phyloP scores from a whole-genome alignment of 2,888 invertebrate species.

The Isoperla grammatica region DNA sequence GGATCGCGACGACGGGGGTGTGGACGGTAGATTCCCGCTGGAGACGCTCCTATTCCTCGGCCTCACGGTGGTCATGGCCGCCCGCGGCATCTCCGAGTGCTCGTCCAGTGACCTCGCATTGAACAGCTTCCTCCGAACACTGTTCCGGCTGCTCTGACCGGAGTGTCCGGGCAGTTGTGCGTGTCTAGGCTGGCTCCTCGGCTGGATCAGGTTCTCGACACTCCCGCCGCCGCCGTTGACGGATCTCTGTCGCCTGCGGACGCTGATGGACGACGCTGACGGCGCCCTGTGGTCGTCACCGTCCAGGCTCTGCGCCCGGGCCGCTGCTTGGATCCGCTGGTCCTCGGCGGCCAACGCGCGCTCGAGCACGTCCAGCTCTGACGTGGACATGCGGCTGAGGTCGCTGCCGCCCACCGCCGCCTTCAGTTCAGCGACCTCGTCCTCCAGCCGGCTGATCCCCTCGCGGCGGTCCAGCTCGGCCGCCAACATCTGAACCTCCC shows the following conservation, averaged over 20 bases:
- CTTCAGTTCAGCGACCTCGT: conserved; percentile 34
- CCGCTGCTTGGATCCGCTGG: conserved; percentile 32
- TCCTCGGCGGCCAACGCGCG: conserved; percentile 34
- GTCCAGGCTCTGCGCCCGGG: conserved; percentile 35
- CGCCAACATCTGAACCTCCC: conserved; percentile 76
- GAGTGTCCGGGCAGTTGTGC: not conserved
- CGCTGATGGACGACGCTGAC: not conserved
- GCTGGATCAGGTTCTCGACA: conserved; percentile 13
- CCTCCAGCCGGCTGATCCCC: conserved; percentile 33
- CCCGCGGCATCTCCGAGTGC: not conserved
- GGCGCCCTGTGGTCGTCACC: conserved; percentile 1
- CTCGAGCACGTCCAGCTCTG: conserved; percentile 37
- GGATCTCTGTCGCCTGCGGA: conserved; percentile 13
- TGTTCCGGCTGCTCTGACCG: conserved; percentile 1
- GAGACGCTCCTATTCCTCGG: conserved; percentile 22
- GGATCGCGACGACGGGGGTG: conserved; percentile 16
- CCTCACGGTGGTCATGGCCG: not conserved
- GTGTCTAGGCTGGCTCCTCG: not conserved
- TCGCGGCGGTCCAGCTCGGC: conserved; percentile 56
- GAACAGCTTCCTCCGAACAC: conserved; percentile 21
- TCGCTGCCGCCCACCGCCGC: conserved; percentile 33
- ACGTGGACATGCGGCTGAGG: conserved; percentile 33
- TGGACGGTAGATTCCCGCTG: conserved; percentile 19
- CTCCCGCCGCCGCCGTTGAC: conserved; percentile 19
- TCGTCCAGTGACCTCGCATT: conserved; percentile 27